Conservation (phyloP, 2,888 invertebrate species). For the Carpatolechia fugitivella region DNA sequence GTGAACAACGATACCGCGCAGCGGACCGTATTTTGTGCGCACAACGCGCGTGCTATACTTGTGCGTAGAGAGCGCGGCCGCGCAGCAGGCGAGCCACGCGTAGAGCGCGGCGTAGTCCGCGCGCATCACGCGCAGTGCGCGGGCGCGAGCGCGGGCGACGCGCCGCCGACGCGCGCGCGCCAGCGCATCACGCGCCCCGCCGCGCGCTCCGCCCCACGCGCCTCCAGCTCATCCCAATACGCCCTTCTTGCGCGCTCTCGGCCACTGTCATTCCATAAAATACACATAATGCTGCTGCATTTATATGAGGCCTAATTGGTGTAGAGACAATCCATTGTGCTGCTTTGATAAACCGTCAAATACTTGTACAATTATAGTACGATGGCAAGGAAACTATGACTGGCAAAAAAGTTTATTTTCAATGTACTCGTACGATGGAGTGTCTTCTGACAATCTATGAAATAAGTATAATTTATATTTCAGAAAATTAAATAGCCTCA, state of each 20-base stretch:
- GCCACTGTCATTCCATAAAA: slow-evolving; percentile 44
- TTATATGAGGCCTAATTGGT: too few species aligned
- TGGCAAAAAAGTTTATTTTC: too few species aligned
- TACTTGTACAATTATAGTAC: too few species aligned
- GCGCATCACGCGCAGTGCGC: slow-evolving; percentile 70
- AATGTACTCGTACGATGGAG: too few species aligned
- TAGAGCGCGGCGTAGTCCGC: slow-evolving; percentile 75
- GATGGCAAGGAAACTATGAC: too few species aligned
- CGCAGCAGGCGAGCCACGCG: slow-evolving; percentile 79
- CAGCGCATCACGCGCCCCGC: slow-evolving; percentile 56
- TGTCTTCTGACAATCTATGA: too few species aligned
- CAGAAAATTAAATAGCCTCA: too few species aligned
- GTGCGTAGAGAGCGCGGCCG: slow-evolving; percentile 80
- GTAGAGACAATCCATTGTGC: too few species aligned
- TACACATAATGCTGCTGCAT: slow-evolving; percentile 5
- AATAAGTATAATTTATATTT: too few species aligned
- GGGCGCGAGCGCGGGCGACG: slow-evolving; percentile 45
- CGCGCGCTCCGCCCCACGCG: slow-evolving; percentile 45
- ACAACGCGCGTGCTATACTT: slow-evolving; percentile 91
- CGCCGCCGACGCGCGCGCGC: slow-evolving; percentile 48
- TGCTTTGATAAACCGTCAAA: too few species aligned
- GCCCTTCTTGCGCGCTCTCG: slow-evolving; percentile 54
- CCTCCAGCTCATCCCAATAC: slow-evolving; percentile 52
- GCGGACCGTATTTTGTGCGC: slow-evolving; percentile 92
- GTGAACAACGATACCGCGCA: slow-evolving; percentile 91